A percentile compares a stretch with the other conserved stretches of the same genome.
Conservation (phyloP, 2,797 vertebrate genomes). For the Melanotaenia boesemani region DNA sequence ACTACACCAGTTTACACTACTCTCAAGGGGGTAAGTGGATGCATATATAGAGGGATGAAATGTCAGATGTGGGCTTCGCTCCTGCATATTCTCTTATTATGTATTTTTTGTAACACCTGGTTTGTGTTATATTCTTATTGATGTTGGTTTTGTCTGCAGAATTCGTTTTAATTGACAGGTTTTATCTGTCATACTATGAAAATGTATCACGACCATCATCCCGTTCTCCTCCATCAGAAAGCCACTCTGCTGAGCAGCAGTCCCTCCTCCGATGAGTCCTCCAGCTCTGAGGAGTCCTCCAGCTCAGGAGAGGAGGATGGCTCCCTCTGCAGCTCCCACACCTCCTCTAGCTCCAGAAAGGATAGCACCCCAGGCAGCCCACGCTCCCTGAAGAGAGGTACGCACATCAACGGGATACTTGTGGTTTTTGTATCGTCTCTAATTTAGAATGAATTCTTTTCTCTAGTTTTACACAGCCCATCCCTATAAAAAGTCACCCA, state of each 20-base stretch:
- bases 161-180: not conserved
- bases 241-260: slow-evolving; percentile 93
- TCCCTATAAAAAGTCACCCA: too few relatives aligned
- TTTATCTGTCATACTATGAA: not conserved
- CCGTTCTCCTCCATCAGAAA: slow-evolving; percentile 80
- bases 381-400: slow-evolving; percentile 93
- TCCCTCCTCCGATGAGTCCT: slow-evolving; percentile 90
- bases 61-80: too few relatives aligned
- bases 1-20: slow-evolving; percentile 93
- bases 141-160: not conserved
- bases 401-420: not conserved
- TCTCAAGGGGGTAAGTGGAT: slow-evolving; percentile 90
- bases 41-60: not conserved
- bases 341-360: slow-evolving; percentile 87
- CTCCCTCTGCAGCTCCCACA: slow-evolving; percentile 87
- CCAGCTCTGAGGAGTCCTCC: slow-evolving; percentile 93
- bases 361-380: slow-evolving; percentile 89
- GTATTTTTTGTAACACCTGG: not conserved
- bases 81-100: too few relatives aligned
- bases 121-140: not conserved
- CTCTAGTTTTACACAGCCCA: too few relatives aligned
- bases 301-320: slow-evolving; percentile 94
- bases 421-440: too few relatives aligned
- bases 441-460: too few relatives aligned
- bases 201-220: not conserved